phyloP scores from a whole-genome alignment of 92 coral and sea anemone species.

The Micromussa lordhowensis region DNA sequence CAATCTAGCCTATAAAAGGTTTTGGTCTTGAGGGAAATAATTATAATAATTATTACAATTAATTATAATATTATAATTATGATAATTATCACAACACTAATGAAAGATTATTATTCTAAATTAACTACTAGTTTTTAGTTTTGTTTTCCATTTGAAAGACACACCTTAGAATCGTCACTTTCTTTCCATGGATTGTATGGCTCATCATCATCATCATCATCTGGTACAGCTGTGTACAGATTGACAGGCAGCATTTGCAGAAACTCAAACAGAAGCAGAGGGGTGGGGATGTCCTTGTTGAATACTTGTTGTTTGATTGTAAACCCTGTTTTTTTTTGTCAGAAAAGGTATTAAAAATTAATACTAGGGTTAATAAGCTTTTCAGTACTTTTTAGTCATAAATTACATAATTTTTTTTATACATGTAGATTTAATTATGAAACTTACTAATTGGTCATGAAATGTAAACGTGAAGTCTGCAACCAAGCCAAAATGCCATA shows the following conservation, averaged over 20 bases:
- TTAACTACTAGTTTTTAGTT: neutral
- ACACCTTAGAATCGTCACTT: conserved; percentile 40
- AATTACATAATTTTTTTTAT: no score
- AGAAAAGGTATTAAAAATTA: neutral
- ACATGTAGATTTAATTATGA: no score
- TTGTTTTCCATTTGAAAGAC: neutral
- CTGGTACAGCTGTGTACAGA: neutral
- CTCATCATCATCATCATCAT: conserved; percentile 8
- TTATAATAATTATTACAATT: no score
- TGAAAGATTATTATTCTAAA: no score
- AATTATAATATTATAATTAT: no score
- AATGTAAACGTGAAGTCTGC: no score
- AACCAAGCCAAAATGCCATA: no score
- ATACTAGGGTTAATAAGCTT: neutral
- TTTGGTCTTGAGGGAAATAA: no score
- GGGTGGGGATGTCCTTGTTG: conserved; percentile 62
- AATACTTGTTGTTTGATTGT: conserved; percentile 60
- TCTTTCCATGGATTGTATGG: conserved; percentile 44
- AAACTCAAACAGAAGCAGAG: conserved; percentile 57
- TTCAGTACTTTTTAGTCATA: no score
- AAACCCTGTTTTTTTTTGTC: conserved; percentile 38
- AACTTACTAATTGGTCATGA: no score
- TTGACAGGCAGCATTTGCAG: conserved; percentile 22
- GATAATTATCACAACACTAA: no score
- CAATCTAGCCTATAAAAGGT: no score